Base-by-base conservation (phyloP, 2,797 vertebrate genomes). In the Spea hammondii region DNA sequence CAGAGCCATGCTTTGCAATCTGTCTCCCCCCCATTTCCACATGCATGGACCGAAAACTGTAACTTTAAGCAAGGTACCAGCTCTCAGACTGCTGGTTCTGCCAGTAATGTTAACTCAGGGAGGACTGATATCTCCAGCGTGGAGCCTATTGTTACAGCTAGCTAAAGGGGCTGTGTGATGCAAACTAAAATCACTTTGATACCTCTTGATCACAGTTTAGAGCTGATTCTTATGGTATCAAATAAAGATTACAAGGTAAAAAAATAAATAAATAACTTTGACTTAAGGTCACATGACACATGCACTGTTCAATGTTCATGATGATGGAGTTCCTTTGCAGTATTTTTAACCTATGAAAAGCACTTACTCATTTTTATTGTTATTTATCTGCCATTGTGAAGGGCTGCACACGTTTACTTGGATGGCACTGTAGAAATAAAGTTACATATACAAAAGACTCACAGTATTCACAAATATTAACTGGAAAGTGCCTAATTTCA, bases 41-140 rank as follows among this genome's bases (percentile, higher is more conserved):
- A 53, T 0, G 82, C 87, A 69, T 90, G 79, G 87, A 81, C 47
- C 0, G 84, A 87, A 70, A 83, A 68, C 66, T 80, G 83, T 77
- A 81, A 0, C 0, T 67, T 17, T 47, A 81, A 83, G 8, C 77
- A 70, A 54, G 82, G n/a, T 64, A 78, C 17, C 0, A 0, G n/a
- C 0, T 80, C 78, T 74, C 87, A 78, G 64, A 83, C 79, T 74
- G 54, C 51, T 6, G 76, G 32, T 53, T 14, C 76, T 0, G 11
- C 72, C 1, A 82, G 84, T 11, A 86, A 87, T 70, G 72, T 78
- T 70, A 84, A 71, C 78, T 88, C 84, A 8, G 84, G 72, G 0
- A 87, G 82, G 76, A 81, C 83, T 0, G 88, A 88, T 72, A 77
- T 89, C 13, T 84, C 86, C 11, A 72, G 84, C 0, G 86, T 90